Evolutionary conservation across 2,888 invertebrate genomes (phyloP).

Genomic region (Cyclophora punctaria): DNA sequence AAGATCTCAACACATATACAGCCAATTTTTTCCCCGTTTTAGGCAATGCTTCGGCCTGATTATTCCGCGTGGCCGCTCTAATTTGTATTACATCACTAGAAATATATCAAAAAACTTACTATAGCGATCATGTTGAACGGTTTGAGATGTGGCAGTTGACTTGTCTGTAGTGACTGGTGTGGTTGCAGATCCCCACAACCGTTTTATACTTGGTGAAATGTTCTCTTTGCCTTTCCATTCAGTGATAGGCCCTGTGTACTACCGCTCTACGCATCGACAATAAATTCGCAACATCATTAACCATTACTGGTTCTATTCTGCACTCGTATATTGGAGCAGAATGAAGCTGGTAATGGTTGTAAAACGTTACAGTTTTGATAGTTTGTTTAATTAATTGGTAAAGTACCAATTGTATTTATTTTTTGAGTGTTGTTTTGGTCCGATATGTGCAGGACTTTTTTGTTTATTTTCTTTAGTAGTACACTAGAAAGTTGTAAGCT

Average conservation of each 20-base stretch:
- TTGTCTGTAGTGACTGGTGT: constrained; percentile 61
- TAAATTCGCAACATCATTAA: constrained; percentile 3
- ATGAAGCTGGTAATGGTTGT: constrained; percentile 25
- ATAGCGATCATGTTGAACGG: constrained; percentile 68
- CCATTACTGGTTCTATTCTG: constrained; percentile 23
- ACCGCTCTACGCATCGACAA: constrained; percentile 11
- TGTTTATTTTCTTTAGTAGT: constrained; percentile 27
- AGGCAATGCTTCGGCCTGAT: too few relatives aligned
- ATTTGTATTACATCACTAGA: neutral
- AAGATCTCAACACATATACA: neutral
- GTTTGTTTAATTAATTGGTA: constrained; percentile 18
- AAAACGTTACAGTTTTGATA: neutral
- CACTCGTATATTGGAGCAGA: rapidly evolving
- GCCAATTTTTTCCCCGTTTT: too few relatives aligned
- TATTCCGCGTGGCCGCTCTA: neutral
- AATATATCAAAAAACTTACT: constrained; percentile 46
- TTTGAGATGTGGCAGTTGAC: constrained; percentile 51
- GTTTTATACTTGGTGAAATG: constrained; percentile 73
- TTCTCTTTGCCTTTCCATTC: constrained; percentile 61
- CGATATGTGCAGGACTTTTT: constrained; percentile 37
- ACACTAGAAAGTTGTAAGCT: constrained; percentile 28
- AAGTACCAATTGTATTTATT: constrained; percentile 33
- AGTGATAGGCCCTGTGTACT: constrained; percentile 53
- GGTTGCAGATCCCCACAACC: constrained; percentile 41
- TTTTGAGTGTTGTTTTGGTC: constrained; percentile 41